Conservation (phyloP, 2,888 invertebrate genomes). For the Drosophila birchii region DNA sequence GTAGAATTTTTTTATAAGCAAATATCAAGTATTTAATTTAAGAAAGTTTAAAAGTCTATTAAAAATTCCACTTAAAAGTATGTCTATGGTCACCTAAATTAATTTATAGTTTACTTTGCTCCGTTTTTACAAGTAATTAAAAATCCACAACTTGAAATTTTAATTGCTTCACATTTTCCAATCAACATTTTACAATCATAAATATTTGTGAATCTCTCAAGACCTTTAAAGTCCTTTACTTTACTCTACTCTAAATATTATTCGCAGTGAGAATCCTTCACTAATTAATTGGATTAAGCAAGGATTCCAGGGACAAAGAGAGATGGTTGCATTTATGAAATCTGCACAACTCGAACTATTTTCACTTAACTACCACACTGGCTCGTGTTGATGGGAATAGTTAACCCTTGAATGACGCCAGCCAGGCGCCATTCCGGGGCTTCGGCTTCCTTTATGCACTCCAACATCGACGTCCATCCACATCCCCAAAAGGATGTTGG, state of each 20-base stretch:
- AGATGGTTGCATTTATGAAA: conserved; percentile 8
- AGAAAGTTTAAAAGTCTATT: too few relatives aligned
- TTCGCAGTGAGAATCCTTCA: not conserved
- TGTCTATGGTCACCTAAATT: not conserved
- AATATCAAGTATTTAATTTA: not conserved
- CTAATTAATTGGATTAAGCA: conserved; percentile 21
- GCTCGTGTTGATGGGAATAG: conserved; percentile 42
- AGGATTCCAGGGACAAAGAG: conserved; percentile 1
- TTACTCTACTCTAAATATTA: not conserved
- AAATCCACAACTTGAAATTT: not conserved
- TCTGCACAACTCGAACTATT: conserved; percentile 22
- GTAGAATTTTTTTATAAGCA: too few relatives aligned
- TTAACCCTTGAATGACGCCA: conserved; percentile 39
- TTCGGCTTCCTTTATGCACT: conserved; percentile 34
- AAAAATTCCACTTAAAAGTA: not conserved
- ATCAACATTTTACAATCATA: conserved; percentile 3
- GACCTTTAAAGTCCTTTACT: not conserved
- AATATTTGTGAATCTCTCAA: conserved; percentile 11
- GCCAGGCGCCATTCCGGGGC: conserved; percentile 26
- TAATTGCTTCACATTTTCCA: not conserved
- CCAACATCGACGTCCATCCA: conserved; percentile 3
- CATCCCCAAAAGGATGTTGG: conserved; percentile 35
- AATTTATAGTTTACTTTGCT: too few relatives aligned
- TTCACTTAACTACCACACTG: conserved; percentile 6
- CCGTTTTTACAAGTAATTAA: not conserved